Conservation (phyloP, 2,797 vertebrate genomes). For the Vespertilio murinus region DNA sequence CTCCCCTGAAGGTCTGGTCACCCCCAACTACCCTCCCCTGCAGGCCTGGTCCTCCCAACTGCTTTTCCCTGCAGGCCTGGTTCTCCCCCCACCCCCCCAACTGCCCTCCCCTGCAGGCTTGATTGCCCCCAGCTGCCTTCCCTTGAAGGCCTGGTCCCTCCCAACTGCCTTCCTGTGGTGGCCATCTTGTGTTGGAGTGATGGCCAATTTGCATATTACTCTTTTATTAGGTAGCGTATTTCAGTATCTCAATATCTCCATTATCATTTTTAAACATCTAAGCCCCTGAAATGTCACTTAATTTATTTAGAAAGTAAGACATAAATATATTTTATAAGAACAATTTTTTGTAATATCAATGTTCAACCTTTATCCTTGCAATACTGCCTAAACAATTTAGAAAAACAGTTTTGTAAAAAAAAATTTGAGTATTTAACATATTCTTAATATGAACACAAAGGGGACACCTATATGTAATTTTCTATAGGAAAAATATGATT, state of each 20-base stretch:
- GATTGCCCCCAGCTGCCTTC: too few species aligned
- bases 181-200: too few species aligned
- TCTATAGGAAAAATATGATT: constrained; percentile 27
- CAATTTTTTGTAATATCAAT: constrained; percentile 23
- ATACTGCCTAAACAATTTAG: not conserved
- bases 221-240: not conserved
- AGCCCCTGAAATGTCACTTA: not conserved
- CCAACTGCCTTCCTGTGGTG: too few species aligned
- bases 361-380: not conserved
- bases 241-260: not conserved
- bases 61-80: too few species aligned
- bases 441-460: constrained; percentile 24
- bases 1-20: too few species aligned
- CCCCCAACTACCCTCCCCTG: too few species aligned
- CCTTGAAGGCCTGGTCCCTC: too few species aligned
- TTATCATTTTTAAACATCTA: constrained; percentile 42
- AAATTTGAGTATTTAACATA: not conserved
- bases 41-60: too few species aligned
- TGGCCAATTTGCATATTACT: too few species aligned
- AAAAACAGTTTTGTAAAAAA: constrained; percentile 4
- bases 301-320: constrained; percentile 3
- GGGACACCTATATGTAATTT: not conserved
- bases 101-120: too few species aligned
- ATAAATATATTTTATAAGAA: constrained; percentile 26
- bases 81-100: too few species aligned